A percentile compares a stretch with the other conserved stretches of the same genome.
Evolutionary conservation across 2,888 invertebrate genomes (phyloP).

Genomic region (Matsumyia berberina): DNA sequence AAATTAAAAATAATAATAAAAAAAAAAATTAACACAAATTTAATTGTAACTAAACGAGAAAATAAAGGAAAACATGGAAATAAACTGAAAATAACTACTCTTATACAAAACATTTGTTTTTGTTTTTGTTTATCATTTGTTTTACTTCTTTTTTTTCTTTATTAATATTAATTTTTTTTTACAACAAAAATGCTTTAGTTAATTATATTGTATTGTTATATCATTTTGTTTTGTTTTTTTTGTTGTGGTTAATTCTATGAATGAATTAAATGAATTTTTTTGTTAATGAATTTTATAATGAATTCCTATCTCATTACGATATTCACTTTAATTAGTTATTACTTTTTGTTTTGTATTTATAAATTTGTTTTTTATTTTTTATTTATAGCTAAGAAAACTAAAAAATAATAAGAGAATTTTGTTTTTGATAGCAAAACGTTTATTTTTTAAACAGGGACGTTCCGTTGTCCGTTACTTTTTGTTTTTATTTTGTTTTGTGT

Average conservation of each 20-base stretch:
- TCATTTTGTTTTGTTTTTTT: slow-evolving; percentile 48
- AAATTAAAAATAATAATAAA: slow-evolving; percentile 54
- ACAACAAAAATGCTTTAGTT: slow-evolving; percentile 75
- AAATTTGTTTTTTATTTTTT: slow-evolving; percentile 57
- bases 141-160: slow-evolving; percentile 61
- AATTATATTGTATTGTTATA: slow-evolving; percentile 68
- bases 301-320: slow-evolving; percentile 74
- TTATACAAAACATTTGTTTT: slow-evolving; percentile 51
- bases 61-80: slow-evolving; percentile 38
- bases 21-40: slow-evolving; percentile 65
- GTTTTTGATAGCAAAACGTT: slow-evolving; percentile 71
- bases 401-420: slow-evolving; percentile 69
- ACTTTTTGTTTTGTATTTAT: slow-evolving; percentile 52
- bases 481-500: slow-evolving; percentile 18
- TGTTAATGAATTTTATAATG: slow-evolving; percentile 71
- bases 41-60: slow-evolving; percentile 60
- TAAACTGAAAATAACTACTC: slow-evolving; percentile 38
- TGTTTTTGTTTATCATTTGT: slow-evolving; percentile 41
- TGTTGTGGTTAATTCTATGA: slow-evolving; percentile 73
- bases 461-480: slow-evolving; percentile 64
- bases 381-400: slow-evolving; percentile 73
- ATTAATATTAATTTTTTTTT: slow-evolving; percentile 72
- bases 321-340: slow-evolving; percentile 62
- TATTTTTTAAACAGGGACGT: slow-evolving; percentile 74
- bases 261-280: slow-evolving; percentile 71